Percentiles rank a stretch among this genome's conserved stretches.
phyloP scores from a whole-genome alignment of 2,797 vertebrate genomes.

The Poeciliopsis turneri region DNA sequence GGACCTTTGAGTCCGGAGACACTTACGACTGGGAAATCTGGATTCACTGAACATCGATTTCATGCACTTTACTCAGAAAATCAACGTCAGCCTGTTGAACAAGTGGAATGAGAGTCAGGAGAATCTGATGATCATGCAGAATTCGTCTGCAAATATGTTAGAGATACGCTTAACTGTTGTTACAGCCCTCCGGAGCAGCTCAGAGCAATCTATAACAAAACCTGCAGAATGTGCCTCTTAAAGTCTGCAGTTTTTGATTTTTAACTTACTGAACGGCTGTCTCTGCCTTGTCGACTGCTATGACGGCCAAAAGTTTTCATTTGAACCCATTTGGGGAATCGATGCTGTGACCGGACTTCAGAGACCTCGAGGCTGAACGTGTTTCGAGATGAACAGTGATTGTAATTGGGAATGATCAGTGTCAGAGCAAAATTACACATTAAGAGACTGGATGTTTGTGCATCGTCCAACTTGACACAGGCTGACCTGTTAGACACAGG shows the following conservation, averaged over 20 bases:
- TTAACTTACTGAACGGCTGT: constrained; percentile 21
- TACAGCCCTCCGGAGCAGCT: not conserved
- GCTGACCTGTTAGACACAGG: not conserved
- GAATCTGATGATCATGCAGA: not conserved
- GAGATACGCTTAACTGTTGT: not conserved
- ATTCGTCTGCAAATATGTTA: not conserved
- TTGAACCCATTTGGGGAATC: constrained; percentile 61
- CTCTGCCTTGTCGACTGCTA: constrained; percentile 36
- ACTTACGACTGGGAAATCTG: constrained; percentile 20
- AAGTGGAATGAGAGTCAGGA: not conserved
- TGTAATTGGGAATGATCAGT: constrained; percentile 12
- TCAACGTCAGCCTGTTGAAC: not conserved
- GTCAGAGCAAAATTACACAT: not conserved
- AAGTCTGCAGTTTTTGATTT: constrained; percentile 27
- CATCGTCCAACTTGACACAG: not conserved
- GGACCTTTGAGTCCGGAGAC: constrained; percentile 45
- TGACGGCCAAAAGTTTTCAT: constrained; percentile 61
- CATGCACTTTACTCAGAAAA: not conserved
- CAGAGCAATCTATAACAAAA: constrained; percentile 7
- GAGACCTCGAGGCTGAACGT: constrained; percentile 6
- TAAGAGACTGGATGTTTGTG: not conserved
- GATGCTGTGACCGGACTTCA: too few species aligned
- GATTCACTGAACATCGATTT: constrained; percentile 1
- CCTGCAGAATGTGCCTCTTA: not conserved
- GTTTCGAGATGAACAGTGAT: constrained; percentile 12